Evolutionary conservation across 2,888 invertebrate species (phyloP).

Genomic region (Acanthosepion pharaonis): DNA sequence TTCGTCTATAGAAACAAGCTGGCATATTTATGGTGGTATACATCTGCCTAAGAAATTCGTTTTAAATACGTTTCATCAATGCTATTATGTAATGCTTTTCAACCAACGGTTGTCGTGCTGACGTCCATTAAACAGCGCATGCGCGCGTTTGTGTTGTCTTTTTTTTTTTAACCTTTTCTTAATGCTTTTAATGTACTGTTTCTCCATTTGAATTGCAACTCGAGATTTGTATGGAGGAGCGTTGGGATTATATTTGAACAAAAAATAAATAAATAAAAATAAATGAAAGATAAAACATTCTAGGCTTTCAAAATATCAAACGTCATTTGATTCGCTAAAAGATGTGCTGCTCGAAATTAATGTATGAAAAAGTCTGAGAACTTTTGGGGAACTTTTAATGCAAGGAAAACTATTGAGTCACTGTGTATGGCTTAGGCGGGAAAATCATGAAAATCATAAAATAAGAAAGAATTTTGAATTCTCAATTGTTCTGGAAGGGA

Average conservation of each 20-base stretch:
- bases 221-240: background rate
- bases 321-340: background rate
- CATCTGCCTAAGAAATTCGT: background rate
- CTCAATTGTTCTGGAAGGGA: too few species aligned
- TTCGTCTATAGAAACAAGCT: background rate
- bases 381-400: background rate
- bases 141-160: background rate
- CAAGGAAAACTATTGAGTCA: background rate
- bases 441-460: background rate
- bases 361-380: background rate
- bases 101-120: background rate
- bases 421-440: background rate
- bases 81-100: background rate
- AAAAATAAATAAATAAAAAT: background rate
- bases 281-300: background rate
- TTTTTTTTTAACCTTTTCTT: background rate
- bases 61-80: background rate
- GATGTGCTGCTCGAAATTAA: background rate
- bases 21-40: background rate
- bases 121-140: background rate
- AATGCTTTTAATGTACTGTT: slow-evolving; percentile 8
- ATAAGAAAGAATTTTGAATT: background rate
- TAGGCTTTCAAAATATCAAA: background rate
- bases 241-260: background rate
- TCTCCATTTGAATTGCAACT: slow-evolving; percentile 4